These are phyloP conservation scores for Heliconius ismenius DNA, from an alignment of 2,888 invertebrate species.

Conservation along the genomic window DNA sequence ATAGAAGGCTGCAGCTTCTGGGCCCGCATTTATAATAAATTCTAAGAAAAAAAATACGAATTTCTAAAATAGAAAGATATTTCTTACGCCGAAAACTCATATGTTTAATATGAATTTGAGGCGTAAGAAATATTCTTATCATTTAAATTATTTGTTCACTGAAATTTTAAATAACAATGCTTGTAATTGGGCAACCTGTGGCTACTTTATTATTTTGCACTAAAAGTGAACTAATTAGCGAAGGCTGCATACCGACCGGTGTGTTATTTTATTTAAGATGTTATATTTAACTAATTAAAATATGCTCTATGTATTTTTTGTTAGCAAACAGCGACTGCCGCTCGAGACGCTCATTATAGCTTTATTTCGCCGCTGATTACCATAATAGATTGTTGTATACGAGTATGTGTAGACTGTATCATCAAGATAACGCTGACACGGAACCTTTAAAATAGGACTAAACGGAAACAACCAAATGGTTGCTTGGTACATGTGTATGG, in stretches of 20 bases:
- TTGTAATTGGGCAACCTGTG: constrained; percentile 4
- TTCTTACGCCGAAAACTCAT: no score
- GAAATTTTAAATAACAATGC: constrained; percentile 20
- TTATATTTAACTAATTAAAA: constrained; percentile 28
- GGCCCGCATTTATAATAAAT: background rate
- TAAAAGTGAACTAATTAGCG: constrained; percentile 15
- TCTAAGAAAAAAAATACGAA: no score
- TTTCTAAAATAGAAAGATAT: no score
- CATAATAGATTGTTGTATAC: constrained; percentile 30
- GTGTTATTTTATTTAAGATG: constrained; percentile 24
- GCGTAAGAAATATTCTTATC: background rate
- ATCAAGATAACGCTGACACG: constrained; percentile 18
- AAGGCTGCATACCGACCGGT: constrained; percentile 18
- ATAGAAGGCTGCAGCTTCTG: background rate
- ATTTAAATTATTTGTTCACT: constrained; percentile 12
- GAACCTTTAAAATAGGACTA: constrained; percentile 13
- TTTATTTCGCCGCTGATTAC: constrained; percentile 27
- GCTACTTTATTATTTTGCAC: constrained; percentile 12
- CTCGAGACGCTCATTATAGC: constrained; percentile 21
- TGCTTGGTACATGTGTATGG: background rate
- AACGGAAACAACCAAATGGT: constrained; percentile 18
- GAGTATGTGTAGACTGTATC: constrained; percentile 11
- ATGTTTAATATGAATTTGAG: background rate
- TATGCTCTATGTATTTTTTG: constrained; percentile 22
- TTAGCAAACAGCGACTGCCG: constrained; percentile 4